These are phyloP conservation scores for Sebastes paucispinis DNA, from an alignment of 2,797 vertebrate genomes.

Conservation along the genomic window DNA sequence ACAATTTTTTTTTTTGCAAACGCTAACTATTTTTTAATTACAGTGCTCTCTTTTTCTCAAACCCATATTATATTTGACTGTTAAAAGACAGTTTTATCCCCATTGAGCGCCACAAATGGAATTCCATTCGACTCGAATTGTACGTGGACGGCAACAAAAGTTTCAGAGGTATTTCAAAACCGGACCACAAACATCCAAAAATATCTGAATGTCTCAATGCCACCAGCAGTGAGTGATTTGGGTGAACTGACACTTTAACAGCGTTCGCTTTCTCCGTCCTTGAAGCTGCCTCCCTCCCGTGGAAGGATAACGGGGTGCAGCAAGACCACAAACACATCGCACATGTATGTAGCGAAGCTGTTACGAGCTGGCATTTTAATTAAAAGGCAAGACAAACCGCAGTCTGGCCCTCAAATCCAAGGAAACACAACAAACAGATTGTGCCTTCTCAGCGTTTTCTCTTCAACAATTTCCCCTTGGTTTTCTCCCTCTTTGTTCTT, in stretches of 20 bases:
- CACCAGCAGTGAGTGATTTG: background rate
- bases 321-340: background rate
- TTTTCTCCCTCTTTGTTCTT: slow-evolving; percentile 44
- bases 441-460: slow-evolving; percentile 9
- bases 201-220: background rate
- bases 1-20: background rate
- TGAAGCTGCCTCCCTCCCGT: background rate
- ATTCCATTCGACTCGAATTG: background rate
- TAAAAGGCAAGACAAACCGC: slow-evolving; percentile 27
- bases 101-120: background rate
- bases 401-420: slow-evolving; percentile 20
- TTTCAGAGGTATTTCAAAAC: background rate
- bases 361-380: slow-evolving; percentile 31
- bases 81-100: background rate
- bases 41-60: background rate
- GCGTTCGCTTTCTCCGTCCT: background rate
- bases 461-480: slow-evolving; percentile 6
- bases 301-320: background rate
- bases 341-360: background rate
- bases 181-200: background rate
- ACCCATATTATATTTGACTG: background rate
- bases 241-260: background rate
- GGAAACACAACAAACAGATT: slow-evolving; percentile 16
- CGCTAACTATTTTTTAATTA: background rate
- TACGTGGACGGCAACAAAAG: background rate